Evolutionary conservation across 2,888 invertebrate genomes (phyloP), one percentile per base, ranked within the genome.

Genomic region (Perizoma flavofasciatum): DNA sequence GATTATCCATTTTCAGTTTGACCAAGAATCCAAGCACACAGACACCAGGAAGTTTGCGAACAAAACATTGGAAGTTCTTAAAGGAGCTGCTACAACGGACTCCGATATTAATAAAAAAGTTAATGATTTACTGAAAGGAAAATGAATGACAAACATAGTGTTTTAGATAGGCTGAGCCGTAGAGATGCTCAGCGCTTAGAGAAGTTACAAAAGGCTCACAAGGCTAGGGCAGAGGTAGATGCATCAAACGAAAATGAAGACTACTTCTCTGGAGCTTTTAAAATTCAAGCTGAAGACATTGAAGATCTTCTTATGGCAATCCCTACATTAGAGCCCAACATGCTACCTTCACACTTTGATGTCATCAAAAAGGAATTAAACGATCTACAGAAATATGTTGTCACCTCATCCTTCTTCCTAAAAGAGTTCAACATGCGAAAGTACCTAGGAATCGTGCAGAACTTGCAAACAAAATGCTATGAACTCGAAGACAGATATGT

Each of bases 341-440:
- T 93, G 45, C 82, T 95, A 50, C 91, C 93, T 3, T 87, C 88
- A 51, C 93, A 94, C 70, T 96, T 96, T 73, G 94, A 95, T 63
- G 93, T 92, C 49, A 94, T 96, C n/a, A 95, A 94, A 58, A 93
- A 94, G 70, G 95, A 96, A 75, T 94, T 97, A 33, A 94, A 95
- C 72, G 94, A 95, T 64, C 83, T 97, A 61, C 96, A 97, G 77
- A 95, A 96, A 78, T 95, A 96, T 86, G 93, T 97, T 33, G 95
- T 96, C 0, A 94, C 95, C 62, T 97, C 97, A 9, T 95, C 96
- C 45, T 94, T 96, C 77, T 97, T 97, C 82, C 86, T 97, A 4
- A 95, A 96, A 59, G 95, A 95, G 55, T 97, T 96, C 70, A 96
- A 96, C 73, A 94, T 97, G 79, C 94, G 96, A 78, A 95, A 95